These are phyloP conservation scores for Carcinoscorpius rotundicauda DNA, from an alignment of 1,140 invertebrate genomes.

Conservation along the genomic window DNA sequence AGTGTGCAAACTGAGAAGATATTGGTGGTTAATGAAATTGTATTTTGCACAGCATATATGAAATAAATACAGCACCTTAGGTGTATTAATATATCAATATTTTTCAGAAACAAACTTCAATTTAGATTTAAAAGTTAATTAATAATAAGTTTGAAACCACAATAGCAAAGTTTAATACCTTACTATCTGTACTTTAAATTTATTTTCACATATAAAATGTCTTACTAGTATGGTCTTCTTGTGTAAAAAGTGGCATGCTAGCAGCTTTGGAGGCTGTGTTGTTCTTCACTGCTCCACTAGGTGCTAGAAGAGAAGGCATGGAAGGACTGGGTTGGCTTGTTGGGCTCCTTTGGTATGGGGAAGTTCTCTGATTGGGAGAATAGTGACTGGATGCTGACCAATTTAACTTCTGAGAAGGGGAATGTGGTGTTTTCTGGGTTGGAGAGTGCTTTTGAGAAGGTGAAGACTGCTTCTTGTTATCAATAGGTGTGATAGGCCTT, in stretches of 20 bases:
- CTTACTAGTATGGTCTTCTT: background rate
- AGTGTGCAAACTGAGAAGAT: too few species aligned
- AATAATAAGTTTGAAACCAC: too few species aligned
- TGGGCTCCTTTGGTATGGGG: slow-evolving; percentile 16
- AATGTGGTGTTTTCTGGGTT: slow-evolving; percentile 16
- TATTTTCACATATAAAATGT: background rate
- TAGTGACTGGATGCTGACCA: slow-evolving; percentile 9
- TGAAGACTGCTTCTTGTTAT: slow-evolving; percentile 38
- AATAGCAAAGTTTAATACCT: background rate
- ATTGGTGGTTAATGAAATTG: too few species aligned
- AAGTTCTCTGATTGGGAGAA: slow-evolving; percentile 18
- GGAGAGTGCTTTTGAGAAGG: slow-evolving; percentile 30
- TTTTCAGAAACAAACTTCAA: too few species aligned
- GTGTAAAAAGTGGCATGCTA: background rate
- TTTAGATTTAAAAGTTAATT: too few species aligned
- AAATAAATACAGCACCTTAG: too few species aligned
- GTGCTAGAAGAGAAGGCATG: slow-evolving; percentile 14
- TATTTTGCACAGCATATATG: too few species aligned
- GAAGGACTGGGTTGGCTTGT: slow-evolving; percentile 14
- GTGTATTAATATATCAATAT: too few species aligned
- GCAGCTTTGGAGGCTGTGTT: background rate
- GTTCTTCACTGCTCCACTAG: background rate
- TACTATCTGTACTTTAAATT: background rate
- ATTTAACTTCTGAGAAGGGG: background rate
- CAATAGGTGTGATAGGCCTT: slow-evolving; percentile 17